Conservation (phyloP, 1,140 invertebrate genomes). For the Drosophila lini region DNA sequence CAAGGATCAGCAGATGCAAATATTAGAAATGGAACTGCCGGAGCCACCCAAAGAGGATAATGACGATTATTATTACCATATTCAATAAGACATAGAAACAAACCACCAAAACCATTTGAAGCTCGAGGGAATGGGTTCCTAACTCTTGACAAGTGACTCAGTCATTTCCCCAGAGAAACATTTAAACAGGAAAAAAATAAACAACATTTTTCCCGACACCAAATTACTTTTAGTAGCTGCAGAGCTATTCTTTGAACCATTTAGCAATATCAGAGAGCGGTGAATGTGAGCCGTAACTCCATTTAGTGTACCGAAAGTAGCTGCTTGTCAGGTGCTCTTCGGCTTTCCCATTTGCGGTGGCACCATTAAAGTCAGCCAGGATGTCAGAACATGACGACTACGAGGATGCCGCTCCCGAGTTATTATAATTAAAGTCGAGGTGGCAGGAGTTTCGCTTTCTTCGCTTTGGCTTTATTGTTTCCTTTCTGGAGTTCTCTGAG, state of each 20-base stretch:
- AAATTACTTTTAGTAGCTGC: conserved; percentile 45
- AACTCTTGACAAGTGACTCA: conserved; percentile 25
- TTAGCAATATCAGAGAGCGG: conserved; percentile 18
- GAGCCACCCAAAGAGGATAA: background rate
- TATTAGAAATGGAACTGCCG: background rate
- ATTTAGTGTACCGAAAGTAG: conserved; percentile 15
- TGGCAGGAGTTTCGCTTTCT: conserved; percentile 44
- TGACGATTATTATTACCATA: background rate
- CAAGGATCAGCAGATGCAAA: background rate
- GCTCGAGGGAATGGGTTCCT: background rate
- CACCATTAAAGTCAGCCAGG: conserved; percentile 40
- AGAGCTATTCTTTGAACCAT: conserved; percentile 36
- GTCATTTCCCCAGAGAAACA: conserved; percentile 26
- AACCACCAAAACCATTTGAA: background rate
- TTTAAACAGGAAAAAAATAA: conserved; percentile 2
- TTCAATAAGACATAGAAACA: background rate
- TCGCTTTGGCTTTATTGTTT: conserved; percentile 42
- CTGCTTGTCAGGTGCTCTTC: conserved; percentile 32
- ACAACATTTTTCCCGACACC: conserved; percentile 20
- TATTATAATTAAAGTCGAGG: conserved; percentile 55
- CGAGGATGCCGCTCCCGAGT: conserved; percentile 8
- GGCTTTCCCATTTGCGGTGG: conserved; percentile 34
- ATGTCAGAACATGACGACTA: conserved; percentile 40
- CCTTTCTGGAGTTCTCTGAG: conserved; percentile 41
- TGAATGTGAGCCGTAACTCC: conserved; percentile 34